These are phyloP conservation scores for Reticulitermes speratus DNA, from an alignment of 1,140 invertebrate genomes.

Conservation along the genomic window DNA sequence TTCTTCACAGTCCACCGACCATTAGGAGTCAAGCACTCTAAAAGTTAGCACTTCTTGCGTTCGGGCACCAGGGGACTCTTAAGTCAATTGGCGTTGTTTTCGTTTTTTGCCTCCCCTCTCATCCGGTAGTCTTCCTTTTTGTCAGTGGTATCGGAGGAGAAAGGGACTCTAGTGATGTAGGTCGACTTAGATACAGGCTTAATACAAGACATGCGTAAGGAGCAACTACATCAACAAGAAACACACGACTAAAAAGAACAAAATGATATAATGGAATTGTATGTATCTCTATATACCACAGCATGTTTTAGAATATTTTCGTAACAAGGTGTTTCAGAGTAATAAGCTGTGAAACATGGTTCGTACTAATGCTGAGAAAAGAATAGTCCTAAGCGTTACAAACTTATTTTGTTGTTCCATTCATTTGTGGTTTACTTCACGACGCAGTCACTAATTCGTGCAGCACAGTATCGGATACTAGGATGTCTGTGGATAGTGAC, in stretches of 20 bases:
- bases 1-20: constrained; percentile 12
- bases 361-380: no score
- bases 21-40: constrained; percentile 18
- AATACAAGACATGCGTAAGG: background rate
- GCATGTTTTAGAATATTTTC: background rate
- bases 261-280: constrained; percentile 10
- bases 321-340: background rate
- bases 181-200: background rate
- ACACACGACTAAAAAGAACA: background rate
- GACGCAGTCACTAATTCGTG: no score
- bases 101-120: background rate
- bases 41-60: constrained; percentile 15
- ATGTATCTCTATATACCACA: background rate
- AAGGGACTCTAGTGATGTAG: background rate
- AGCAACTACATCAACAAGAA: background rate
- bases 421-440: no score
- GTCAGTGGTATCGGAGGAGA: constrained; percentile 2
- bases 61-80: background rate
- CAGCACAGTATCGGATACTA: no score
- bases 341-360: no score
- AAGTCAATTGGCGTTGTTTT: constrained; percentile 18
- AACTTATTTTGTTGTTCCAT: no score
- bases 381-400: no score
- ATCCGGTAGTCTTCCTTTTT: constrained; percentile 1
- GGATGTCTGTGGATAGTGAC: no score